A percentile compares a stretch with the other conserved stretches of the same genome.
These are phyloP conservation scores for Climacteris rufus DNA, from an alignment of 2,113 vertebrate species.

Conservation along the genomic window DNA sequence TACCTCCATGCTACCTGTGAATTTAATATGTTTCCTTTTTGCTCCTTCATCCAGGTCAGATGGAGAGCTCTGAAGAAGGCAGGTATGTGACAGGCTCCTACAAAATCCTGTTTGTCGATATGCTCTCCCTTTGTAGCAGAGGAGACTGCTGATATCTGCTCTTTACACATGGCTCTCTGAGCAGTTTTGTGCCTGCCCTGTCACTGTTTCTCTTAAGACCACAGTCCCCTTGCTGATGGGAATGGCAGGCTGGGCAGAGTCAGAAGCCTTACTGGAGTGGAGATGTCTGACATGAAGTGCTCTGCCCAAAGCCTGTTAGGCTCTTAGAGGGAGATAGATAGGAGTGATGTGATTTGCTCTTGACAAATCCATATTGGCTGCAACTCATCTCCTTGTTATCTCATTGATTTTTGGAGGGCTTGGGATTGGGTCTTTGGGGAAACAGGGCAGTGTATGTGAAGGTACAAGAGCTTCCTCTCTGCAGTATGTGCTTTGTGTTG, in stretches of 20 bases:
- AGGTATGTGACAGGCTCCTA: neutral
- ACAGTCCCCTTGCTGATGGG: neutral
- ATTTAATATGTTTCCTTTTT: neutral
- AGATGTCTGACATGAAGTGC: neutral
- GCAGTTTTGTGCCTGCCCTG: neutral
- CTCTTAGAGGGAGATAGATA: neutral
- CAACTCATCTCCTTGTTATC: constrained; percentile 58
- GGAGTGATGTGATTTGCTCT: constrained; percentile 31
- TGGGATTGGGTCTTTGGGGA: neutral
- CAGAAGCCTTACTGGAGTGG: neutral
- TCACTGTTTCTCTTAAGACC: neutral
- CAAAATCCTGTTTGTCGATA: neutral
- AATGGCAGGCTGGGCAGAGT: neutral
- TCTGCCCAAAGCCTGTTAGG: neutral
- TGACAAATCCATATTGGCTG: constrained; percentile 54
- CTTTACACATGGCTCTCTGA: neutral
- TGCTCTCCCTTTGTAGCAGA: neutral
- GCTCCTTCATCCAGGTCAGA: neutral
- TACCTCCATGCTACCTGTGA: neutral
- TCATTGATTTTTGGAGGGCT: constrained; percentile 35
- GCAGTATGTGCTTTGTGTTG: accelerated
- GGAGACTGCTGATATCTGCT: neutral
- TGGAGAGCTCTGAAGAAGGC: neutral
- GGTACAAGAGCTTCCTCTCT: neutral
- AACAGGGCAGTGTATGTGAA: neutral